Evolutionary conservation across 2,113 vertebrate species (phyloP).

Genomic region (Sander lucioperca): DNA sequence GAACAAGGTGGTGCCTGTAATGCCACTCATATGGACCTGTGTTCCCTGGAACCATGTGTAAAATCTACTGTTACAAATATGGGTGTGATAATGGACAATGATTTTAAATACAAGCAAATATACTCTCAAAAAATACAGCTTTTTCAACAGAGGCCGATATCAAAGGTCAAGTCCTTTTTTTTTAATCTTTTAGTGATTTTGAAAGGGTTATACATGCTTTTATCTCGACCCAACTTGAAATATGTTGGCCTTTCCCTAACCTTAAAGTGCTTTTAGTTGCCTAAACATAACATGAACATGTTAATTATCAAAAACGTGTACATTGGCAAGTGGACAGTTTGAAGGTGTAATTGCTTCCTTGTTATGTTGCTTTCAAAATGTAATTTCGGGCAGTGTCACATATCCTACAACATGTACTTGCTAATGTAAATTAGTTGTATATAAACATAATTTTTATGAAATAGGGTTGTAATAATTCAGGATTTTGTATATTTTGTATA

Average conservation of each 20-base stretch:
- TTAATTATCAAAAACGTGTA: not conserved
- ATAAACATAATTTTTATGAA: not conserved
- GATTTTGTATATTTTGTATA: not conserved
- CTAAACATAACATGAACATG: not conserved
- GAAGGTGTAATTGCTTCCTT: not conserved
- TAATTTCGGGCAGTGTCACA: not conserved
- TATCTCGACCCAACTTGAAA: no score
- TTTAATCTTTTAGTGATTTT: no score
- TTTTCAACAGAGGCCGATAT: no score
- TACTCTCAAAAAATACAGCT: no score
- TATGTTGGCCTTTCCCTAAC: not conserved
- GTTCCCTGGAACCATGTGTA: no score
- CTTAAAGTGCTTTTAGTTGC: not conserved
- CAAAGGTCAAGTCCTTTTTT: no score
- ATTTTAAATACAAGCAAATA: no score
- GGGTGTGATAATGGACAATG: no score
- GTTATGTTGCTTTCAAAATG: constrained; percentile 1
- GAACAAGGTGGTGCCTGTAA: no score
- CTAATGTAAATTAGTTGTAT: not conserved
- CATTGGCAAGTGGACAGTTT: not conserved
- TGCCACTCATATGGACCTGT: no score
- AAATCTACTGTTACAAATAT: no score
- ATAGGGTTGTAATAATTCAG: not conserved
- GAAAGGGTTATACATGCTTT: no score
- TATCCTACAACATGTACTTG: not conserved